Conservation (phyloP, 2,797 vertebrate genomes). For the Enteromius paludinosus region DNA sequence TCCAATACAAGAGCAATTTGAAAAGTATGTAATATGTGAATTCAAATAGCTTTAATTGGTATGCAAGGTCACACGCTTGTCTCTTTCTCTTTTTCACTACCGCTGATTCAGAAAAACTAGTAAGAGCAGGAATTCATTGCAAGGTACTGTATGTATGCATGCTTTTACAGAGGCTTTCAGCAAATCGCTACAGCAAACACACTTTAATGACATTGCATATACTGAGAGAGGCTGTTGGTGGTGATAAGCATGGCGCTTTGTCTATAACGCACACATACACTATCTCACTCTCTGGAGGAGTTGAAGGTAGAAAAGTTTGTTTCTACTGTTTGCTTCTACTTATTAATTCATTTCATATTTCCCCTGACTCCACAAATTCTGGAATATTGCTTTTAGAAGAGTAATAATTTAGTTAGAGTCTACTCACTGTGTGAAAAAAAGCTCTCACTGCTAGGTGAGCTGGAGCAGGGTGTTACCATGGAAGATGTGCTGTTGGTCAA, state of each 20-base stretch:
- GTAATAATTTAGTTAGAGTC: conserved; percentile 9
- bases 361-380: conserved; percentile 9
- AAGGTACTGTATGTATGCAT: conserved; percentile 7
- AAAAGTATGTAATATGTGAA: conserved; percentile 10
- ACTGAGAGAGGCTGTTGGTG: conserved; percentile 45
- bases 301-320: conserved; percentile 18
- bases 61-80: conserved; percentile 21
- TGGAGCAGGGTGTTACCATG: background rate
- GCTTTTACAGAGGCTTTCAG: conserved; percentile 18
- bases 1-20: conserved; percentile 23
- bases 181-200: conserved; percentile 36
- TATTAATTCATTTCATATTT: conserved; percentile 4
- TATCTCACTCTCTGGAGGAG: background rate
- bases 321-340: conserved; percentile 5
- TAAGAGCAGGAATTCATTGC: background rate
- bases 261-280: conserved; percentile 13
- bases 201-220: conserved; percentile 39
- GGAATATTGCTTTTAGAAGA: conserved; percentile 11
- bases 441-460: conserved; percentile 7
- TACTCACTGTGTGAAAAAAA: background rate
- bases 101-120: background rate
- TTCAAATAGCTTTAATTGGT: background rate
- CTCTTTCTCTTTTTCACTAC: background rate
- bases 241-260: conserved; percentile 49
- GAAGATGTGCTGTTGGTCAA: background rate